Evolutionary conservation across 2,888 invertebrate genomes (phyloP), one percentile per base, ranked within the genome.

Genomic region (Oligia latruncula): DNA sequence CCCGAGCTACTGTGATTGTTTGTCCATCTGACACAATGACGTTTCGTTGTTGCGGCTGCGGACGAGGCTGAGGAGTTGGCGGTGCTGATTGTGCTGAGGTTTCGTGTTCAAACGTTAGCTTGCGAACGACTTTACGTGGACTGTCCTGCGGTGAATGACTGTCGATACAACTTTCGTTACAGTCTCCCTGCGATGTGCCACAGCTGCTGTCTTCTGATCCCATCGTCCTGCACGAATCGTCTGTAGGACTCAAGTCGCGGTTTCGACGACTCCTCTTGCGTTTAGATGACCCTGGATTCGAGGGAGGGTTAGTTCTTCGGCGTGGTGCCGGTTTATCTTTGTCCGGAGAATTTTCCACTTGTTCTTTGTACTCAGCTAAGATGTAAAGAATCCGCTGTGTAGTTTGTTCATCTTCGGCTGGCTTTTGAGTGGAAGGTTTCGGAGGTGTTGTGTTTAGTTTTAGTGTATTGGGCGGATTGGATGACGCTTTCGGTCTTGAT

Each of bases 251-350:
- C 90, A 97, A 93, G 74, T 98, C 98, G 0, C 95, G 97, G 43
- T 96, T 95, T 43, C 97, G 97, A 87, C 98, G 97, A 65, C 98
- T 97, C 92, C 98, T 98, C 90, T 98, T 98, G 67, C 98, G 97
- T 84, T 98, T 98, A 0, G 97, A 97, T 67, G 97, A 97, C 73
- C 97, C 97, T 0, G 98, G 98, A 94, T 98, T 98, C 2, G 98
- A 97, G 1, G 98, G 98, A 23, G 98, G 98, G 93, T 98, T 98
- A 0, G 98, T 97, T 77, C 98, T 97, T 88, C 98, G 96, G 67
- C 98, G 97, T 0, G 98, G 98, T 0, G 98, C 98, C 0, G 98
- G 98, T 93, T 98, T 98, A 92, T 98, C 98, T 91, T 98, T 98
- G 93, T 98, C 98, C 0, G 98, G 98, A 1, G 98, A 98, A 91